phyloP scores from a whole-genome alignment of 2,797 vertebrate species.

The Hyperoplus lanceolatus region DNA sequence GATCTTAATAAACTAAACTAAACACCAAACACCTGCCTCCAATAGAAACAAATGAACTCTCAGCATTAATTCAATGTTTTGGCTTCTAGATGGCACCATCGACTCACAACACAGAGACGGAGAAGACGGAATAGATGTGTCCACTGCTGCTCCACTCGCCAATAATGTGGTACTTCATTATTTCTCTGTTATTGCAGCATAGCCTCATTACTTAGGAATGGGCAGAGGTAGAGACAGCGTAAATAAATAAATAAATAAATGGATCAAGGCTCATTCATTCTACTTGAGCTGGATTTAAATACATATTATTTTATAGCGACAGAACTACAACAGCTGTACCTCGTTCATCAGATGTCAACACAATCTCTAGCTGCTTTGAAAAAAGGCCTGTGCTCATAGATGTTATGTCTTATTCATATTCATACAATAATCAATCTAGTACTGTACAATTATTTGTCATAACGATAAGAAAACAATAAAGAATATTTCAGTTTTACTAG shows the following conservation, averaged over 20 bases:
- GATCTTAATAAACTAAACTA: too few species aligned
- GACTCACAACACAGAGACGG: slow-evolving; percentile 89
- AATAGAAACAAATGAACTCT: not conserved
- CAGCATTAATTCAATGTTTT: slow-evolving; percentile 44
- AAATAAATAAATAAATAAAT: slow-evolving; percentile 6
- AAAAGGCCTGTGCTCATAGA: not conserved
- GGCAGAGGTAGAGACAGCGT: not conserved
- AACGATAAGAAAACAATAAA: too few species aligned
- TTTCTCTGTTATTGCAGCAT: slow-evolving; percentile 29
- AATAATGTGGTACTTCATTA: slow-evolving; percentile 90
- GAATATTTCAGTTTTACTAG: too few species aligned
- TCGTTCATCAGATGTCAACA: not conserved
- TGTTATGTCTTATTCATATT: too few species aligned
- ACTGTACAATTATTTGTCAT: too few species aligned
- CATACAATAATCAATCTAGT: too few species aligned
- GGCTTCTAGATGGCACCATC: slow-evolving; percentile 87
- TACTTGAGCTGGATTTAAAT: not conserved
- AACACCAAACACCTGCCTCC: not conserved
- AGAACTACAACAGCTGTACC: not conserved
- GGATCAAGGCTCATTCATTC: not conserved
- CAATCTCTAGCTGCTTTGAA: not conserved
- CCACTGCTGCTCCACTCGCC: slow-evolving; percentile 75
- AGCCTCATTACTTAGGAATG: slow-evolving; percentile 18
- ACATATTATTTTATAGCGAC: slow-evolving; percentile 4
- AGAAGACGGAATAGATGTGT: slow-evolving; percentile 84